A percentile compares a stretch with the other conserved stretches of the same genome.
Conservation (phyloP, 2,113 vertebrate genomes). For the Tetrao urogallus region DNA sequence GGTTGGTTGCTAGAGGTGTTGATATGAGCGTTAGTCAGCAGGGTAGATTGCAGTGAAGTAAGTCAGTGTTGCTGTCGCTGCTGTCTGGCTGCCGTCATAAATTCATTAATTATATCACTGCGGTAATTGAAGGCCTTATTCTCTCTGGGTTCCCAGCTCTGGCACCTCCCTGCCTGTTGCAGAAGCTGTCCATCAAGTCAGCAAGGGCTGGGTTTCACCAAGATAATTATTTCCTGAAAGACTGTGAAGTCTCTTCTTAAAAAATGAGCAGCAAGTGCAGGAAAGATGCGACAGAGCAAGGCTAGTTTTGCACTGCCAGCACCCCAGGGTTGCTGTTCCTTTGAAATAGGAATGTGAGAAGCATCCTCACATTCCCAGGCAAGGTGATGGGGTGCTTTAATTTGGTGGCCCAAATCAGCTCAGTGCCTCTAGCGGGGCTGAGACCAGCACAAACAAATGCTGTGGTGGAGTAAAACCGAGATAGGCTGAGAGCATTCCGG, state of each 20-base stretch:
- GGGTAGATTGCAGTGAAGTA: conserved; percentile 73
- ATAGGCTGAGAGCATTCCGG: neutral
- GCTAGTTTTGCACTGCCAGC: neutral
- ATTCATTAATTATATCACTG: conserved; percentile 75
- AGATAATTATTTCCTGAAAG: conserved; percentile 26
- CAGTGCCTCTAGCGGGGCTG: neutral
- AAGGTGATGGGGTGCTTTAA: fast-evolving
- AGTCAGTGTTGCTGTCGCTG: conserved; percentile 69
- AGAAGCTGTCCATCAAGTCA: conserved; percentile 36
- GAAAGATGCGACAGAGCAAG: neutral
- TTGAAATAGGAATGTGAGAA: fast-evolving
- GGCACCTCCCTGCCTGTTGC: conserved; percentile 50
- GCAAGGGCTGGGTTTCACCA: neutral
- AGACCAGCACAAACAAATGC: neutral
- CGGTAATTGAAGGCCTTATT: conserved; percentile 42
- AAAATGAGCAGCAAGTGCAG: neutral
- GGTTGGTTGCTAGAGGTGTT: conserved; percentile 76
- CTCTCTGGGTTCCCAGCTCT: conserved; percentile 43
- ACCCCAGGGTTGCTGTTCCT: neutral
- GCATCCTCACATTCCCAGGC: neutral
- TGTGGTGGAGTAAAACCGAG: neutral
- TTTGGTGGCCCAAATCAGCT: neutral
- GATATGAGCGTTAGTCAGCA: conserved; percentile 82
- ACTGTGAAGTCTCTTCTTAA: neutral
- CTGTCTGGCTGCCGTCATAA: conserved; percentile 47